Percentiles rank a stretch among this genome's conserved stretches.
phyloP scores from a whole-genome alignment of 92 coral and sea anemone genomes.

The Montipora capitata region DNA sequence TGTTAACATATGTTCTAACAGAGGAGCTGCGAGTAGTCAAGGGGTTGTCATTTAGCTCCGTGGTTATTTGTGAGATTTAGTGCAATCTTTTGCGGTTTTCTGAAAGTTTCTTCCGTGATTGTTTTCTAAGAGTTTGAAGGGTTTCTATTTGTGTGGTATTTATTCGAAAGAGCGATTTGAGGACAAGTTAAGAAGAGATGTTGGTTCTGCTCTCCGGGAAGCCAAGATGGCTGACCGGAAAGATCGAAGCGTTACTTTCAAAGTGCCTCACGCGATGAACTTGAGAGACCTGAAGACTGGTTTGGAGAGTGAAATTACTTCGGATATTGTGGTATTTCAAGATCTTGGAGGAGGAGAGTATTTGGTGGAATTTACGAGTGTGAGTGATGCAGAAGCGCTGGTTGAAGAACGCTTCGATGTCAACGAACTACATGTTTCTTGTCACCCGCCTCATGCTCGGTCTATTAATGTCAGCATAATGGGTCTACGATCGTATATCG shows the following conservation, averaged over 20 bases:
- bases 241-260: not conserved
- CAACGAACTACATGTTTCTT: not conserved
- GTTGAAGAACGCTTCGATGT: not conserved
- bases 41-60: too few relatives aligned
- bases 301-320: too few relatives aligned
- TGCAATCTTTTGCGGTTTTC: too few relatives aligned
- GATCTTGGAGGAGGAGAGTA: not conserved
- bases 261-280: not conserved
- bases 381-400: not conserved
- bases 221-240: constrained; percentile 24
- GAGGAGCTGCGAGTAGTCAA: too few relatives aligned
- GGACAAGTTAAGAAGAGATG: not conserved
- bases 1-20: too few relatives aligned
- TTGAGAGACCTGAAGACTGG: not conserved
- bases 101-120: too few relatives aligned
- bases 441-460: not conserved
- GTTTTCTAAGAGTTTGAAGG: too few relatives aligned
- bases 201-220: too few relatives aligned
- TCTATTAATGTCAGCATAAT: not conserved
- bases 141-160: too few relatives aligned
- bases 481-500: not conserved
- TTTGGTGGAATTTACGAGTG: too few relatives aligned
- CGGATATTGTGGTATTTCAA: not conserved
- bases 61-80: too few relatives aligned
- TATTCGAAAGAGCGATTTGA: too few relatives aligned